phyloP scores from a whole-genome alignment of 2,113 vertebrate species.

The Cnemophilus loriae region DNA sequence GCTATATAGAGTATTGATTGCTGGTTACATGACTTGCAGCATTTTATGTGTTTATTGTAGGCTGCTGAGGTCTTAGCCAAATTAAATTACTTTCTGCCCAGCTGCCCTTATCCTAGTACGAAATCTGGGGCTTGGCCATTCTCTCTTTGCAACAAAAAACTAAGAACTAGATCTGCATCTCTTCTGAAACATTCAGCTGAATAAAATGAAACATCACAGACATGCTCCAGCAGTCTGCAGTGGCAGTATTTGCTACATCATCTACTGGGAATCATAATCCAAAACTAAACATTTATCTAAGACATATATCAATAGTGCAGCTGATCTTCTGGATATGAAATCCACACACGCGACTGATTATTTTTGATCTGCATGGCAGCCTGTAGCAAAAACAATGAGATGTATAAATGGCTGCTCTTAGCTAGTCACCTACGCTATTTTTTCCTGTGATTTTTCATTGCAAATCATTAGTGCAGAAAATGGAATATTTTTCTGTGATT shows the following conservation, averaged over 20 bases:
- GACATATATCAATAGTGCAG: not conserved
- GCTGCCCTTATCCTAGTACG: not conserved
- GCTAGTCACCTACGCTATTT: not conserved
- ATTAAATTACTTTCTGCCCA: not conserved
- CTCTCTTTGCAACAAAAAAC: not conserved
- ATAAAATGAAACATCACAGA: not conserved
- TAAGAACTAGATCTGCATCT: not conserved
- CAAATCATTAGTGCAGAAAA: not conserved
- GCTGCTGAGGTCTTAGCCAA: not conserved
- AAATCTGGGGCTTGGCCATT: not conserved
- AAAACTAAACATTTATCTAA: not conserved
- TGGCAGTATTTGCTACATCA: not conserved
- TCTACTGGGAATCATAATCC: not conserved
- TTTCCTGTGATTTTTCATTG: not conserved
- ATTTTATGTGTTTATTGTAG: not conserved
- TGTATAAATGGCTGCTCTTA: not conserved
- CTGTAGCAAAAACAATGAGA: not conserved
- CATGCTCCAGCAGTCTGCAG: not conserved
- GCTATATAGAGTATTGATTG: not conserved
- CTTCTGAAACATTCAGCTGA: not conserved
- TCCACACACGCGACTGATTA: not conserved
- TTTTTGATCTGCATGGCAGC: not conserved
- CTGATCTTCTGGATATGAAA: not conserved
- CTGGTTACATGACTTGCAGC: not conserved
- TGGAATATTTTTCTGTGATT: not conserved